phyloP scores from a whole-genome alignment of 1,140 invertebrate species.

The Chironomus tepperi region DNA sequence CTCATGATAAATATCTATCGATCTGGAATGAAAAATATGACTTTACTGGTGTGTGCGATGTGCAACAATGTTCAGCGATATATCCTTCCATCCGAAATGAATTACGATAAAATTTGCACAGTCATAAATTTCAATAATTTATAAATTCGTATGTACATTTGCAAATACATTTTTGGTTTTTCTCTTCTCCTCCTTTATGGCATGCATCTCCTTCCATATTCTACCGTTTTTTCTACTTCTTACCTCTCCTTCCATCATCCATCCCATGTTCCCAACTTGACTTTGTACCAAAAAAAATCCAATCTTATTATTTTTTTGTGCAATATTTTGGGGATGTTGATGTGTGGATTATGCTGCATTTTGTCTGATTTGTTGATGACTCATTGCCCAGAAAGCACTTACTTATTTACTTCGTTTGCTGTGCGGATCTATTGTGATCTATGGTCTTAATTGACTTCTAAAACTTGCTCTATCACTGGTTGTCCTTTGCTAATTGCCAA shows the following conservation, averaged over 20 bases:
- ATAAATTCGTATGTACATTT: not conserved
- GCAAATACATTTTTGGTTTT: not conserved
- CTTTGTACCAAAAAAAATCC: not conserved
- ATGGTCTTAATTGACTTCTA: no score
- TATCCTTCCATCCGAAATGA: not conserved
- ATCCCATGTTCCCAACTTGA: not conserved
- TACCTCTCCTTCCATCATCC: no score
- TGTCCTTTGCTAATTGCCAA: no score
- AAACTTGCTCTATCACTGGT: no score
- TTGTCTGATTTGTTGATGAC: no score
- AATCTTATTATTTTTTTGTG: not conserved
- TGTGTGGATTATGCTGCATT: no score
- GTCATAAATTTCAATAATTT: constrained; percentile 22
- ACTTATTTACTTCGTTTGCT: no score
- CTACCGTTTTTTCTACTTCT: no score
- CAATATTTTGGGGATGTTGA: no score
- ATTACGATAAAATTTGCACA: constrained; percentile 2
- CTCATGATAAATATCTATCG: not conserved
- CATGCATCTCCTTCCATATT: not conserved
- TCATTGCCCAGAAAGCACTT: no score
- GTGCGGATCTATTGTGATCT: no score
- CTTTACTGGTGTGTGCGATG: not conserved
- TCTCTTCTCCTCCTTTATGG: not conserved
- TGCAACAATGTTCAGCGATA: not conserved
- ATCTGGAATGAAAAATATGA: not conserved